Evolutionary conservation across 2,797 vertebrate genomes (phyloP).

Genomic region (Fratercula arctica): DNA sequence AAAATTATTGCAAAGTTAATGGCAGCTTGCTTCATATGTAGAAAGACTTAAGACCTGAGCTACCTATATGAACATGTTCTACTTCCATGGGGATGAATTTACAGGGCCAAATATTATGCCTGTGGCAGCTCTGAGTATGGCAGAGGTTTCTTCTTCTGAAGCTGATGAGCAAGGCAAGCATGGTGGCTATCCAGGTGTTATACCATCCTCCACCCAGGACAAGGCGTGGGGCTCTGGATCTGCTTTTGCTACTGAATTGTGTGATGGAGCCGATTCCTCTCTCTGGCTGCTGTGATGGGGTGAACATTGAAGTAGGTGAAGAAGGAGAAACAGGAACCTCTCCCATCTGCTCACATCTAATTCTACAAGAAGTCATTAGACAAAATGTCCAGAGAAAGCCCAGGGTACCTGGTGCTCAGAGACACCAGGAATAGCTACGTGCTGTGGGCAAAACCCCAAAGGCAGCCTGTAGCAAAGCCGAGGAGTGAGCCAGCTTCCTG

Average conservation of each 20-base stretch:
- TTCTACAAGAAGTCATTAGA: not conserved
- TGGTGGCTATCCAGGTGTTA: too few species aligned
- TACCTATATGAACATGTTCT: accelerated
- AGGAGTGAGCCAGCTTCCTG: not conserved
- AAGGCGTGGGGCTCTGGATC: accelerated
- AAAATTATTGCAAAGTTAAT: not conserved
- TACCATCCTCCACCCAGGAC: not conserved
- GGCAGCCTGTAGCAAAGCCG: not conserved
- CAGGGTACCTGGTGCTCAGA: not conserved
- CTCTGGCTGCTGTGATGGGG: not conserved
- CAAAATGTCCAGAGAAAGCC: not conserved
- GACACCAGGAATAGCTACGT: accelerated
- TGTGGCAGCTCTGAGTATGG: not conserved
- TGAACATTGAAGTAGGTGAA: not conserved
- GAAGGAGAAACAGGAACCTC: not conserved
- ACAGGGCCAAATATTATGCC: not conserved
- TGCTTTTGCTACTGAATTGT: not conserved
- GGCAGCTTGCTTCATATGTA: not conserved
- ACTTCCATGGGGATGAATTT: not conserved
- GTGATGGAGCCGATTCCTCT: not conserved
- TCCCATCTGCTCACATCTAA: not conserved
- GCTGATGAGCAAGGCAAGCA: not conserved
- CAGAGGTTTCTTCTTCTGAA: not conserved
- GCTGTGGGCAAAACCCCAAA: not conserved
- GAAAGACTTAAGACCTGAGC: not conserved